Percentiles rank a stretch among this genome's conserved stretches.
phyloP scores from a whole-genome alignment of 2,888 invertebrate species.

The Dynastes grantii region DNA sequence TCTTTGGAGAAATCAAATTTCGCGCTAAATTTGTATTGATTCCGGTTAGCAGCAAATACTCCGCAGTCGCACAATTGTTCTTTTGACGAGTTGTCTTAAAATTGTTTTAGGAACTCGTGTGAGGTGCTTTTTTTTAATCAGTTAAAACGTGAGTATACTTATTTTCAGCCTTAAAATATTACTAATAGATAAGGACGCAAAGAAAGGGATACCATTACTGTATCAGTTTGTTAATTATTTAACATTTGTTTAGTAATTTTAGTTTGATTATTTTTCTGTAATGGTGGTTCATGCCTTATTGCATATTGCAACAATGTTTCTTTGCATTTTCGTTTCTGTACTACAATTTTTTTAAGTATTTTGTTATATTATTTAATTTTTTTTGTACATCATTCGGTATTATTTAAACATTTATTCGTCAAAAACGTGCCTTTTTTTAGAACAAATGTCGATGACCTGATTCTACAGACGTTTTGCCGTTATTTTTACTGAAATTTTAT shows the following conservation, averaged over 20 bases:
- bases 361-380: conserved; percentile 33
- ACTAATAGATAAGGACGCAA: conserved; percentile 37
- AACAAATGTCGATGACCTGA: conserved; percentile 54
- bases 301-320: conserved; percentile 51
- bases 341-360: conserved; percentile 37
- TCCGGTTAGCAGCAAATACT: conserved; percentile 62
- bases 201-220: conserved; percentile 24
- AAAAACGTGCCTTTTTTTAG: conserved; percentile 40
- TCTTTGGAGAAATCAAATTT: conserved; percentile 48
- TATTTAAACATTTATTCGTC: conserved; percentile 29
- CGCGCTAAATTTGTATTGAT: conserved; percentile 62
- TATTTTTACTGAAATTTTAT: conserved; percentile 48
- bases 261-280: conserved; percentile 55
- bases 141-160: conserved; percentile 69
- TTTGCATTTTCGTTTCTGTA: conserved; percentile 34
- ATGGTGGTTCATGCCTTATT: conserved; percentile 61
- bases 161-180: conserved; percentile 39
- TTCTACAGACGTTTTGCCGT: conserved; percentile 49
- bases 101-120: conserved; percentile 65
- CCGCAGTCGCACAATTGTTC: conserved; percentile 63
- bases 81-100: conserved; percentile 60
- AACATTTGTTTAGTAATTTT: conserved; percentile 48
- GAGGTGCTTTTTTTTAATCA: conserved; percentile 70
- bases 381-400: conserved; percentile 8
- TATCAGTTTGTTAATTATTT: conserved; percentile 48